Conservation (phyloP, 2,797 vertebrate genomes). For the Ambastaia sidthimunki region DNA sequence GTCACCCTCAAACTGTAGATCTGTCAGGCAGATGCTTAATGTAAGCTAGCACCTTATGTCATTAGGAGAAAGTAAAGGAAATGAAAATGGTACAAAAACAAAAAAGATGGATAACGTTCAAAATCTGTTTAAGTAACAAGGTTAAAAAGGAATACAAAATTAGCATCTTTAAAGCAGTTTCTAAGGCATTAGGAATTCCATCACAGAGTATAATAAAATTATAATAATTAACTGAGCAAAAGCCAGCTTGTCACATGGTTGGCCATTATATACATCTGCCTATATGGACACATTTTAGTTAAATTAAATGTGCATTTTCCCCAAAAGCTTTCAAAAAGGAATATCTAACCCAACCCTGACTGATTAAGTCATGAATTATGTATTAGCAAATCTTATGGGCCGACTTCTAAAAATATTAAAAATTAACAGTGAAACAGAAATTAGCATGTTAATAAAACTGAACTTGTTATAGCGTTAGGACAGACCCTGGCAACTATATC, state of each 20-base stretch:
- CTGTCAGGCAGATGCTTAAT: neutral
- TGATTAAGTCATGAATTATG: slow-evolving; percentile 25
- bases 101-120: too few relatives aligned
- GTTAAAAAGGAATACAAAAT: neutral
- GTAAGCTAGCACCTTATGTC: slow-evolving; percentile 9
- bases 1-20: slow-evolving; percentile 14
- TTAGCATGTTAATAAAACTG: slow-evolving; percentile 29
- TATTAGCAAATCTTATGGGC: slow-evolving; percentile 16
- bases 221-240: neutral
- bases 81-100: too few relatives aligned
- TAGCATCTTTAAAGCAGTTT: too few relatives aligned
- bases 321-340: neutral
- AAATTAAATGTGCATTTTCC: too few relatives aligned
- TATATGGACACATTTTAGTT: neutral
- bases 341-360: neutral
- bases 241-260: neutral
- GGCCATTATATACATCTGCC: slow-evolving; percentile 3
- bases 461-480: slow-evolving; percentile 36
- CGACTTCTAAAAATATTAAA: slow-evolving; percentile 21
- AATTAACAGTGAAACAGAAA: slow-evolving; percentile 26
- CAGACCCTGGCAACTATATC: slow-evolving; percentile 13
- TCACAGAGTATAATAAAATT: neutral
- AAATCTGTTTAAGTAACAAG: too few relatives aligned
- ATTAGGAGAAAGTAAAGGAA: neutral
- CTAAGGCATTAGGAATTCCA: neutral